These are phyloP conservation scores for Halocynthia roretzi DNA, from an alignment of 23 tunicate species.

Conservation along the genomic window DNA sequence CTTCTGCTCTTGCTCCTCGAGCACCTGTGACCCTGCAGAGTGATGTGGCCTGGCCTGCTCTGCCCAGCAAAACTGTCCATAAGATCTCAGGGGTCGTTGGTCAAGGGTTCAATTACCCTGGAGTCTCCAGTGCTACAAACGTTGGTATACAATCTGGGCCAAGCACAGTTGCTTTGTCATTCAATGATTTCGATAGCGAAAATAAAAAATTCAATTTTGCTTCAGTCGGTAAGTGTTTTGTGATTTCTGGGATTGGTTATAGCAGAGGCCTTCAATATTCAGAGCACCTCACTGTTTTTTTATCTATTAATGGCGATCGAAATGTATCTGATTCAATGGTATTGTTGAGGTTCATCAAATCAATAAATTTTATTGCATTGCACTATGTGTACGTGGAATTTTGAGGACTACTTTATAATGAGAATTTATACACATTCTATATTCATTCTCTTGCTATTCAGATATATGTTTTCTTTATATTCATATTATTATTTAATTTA, in stretches of 20 bases:
- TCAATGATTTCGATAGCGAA: background rate
- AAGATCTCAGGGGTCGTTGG: background rate
- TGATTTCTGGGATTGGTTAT: too few relatives aligned
- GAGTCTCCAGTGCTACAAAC: background rate
- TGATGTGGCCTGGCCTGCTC: slow-evolving; percentile 4
- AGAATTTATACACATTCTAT: too few relatives aligned
- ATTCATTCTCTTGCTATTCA: too few relatives aligned
- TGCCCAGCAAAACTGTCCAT: background rate
- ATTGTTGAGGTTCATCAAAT: too few relatives aligned
- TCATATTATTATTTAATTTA: background rate
- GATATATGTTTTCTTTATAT: background rate
- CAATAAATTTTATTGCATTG: too few relatives aligned
- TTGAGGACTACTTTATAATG: too few relatives aligned
- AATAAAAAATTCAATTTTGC: slow-evolving; percentile 5
- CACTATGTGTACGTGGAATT: too few relatives aligned
- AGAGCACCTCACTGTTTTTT: too few relatives aligned
- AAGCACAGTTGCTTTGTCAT: background rate
- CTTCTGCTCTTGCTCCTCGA: background rate
- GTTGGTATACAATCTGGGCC: background rate
- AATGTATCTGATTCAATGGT: too few relatives aligned
- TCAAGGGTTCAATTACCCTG: slow-evolving; percentile 8
- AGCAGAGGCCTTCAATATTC: too few relatives aligned
- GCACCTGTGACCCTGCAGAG: slow-evolving; percentile 4
- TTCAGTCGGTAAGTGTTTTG: background rate
- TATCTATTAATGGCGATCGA: too few relatives aligned